Evolutionary conservation across 2,888 invertebrate genomes (phyloP).

Genomic region (Agrotis clavis): DNA sequence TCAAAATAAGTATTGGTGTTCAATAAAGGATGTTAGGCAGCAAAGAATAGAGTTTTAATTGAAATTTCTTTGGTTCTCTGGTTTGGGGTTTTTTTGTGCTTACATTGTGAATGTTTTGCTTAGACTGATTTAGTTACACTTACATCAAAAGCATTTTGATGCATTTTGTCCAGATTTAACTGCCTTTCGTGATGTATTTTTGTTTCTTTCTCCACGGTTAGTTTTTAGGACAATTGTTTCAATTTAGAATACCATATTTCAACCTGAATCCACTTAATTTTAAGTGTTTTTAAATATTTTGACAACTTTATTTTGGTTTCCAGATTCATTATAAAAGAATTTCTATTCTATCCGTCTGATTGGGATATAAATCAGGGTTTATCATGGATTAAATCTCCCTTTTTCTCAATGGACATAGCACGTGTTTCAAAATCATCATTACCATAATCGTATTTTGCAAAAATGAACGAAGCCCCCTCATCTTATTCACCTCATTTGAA

Average conservation of each 20-base stretch:
- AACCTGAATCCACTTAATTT: conserved; percentile 48
- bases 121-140: background rate
- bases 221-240: conserved; percentile 50
- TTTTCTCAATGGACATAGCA: conserved; percentile 65
- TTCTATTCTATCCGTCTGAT: conserved; percentile 36
- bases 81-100: conserved; percentile 2
- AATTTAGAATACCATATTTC: conserved; percentile 52
- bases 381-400: conserved; percentile 64
- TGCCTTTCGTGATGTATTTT: conserved; percentile 5
- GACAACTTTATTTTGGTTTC: conserved; percentile 54
- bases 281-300: conserved; percentile 52
- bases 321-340: conserved; percentile 27
- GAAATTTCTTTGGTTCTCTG: too few species aligned
- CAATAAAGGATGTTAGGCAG: conserved; percentile 40
- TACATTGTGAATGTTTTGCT: conserved; percentile 9
- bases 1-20: conserved; percentile 50
- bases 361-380: conserved; percentile 68
- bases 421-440: conserved; percentile 76
- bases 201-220: background rate
- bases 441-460: conserved; percentile 79
- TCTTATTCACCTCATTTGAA: conserved; percentile 77
- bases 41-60: conserved; percentile 28
- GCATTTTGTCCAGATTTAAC: background rate
- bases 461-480: conserved; percentile 77
- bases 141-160: conserved; percentile 14